Evolutionary conservation across 1,140 invertebrate species (phyloP), one percentile per base, ranked within the genome.

Genomic region (Chionoecetes opilio): DNA sequence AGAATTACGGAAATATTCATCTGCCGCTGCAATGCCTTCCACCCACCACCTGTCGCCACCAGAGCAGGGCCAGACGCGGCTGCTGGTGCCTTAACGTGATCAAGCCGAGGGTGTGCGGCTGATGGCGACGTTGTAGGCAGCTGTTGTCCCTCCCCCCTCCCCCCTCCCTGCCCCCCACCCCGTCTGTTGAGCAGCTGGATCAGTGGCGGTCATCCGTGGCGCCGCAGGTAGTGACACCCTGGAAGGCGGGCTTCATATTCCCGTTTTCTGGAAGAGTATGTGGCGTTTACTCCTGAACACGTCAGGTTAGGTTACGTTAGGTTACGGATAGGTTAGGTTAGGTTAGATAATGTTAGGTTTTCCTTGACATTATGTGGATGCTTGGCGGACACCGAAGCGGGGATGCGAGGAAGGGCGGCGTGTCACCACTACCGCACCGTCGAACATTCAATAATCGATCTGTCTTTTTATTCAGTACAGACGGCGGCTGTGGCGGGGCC

Each of bases 381-480:
- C 26, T 75, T 75, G 63, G 63, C 46, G 63, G n/a, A 75, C 63
- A 75, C 63, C 21, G 63, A 1, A 75, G 63, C 26, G 21, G n/a
- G 63, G 63, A n/a, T n/a, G 26, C 26, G 21, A 75, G n/a, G 63
- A 75, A 75, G 63, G n/a, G 21, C 63, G 6, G 63, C 6, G 21
- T n/a, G 63, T 75, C 63, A 75, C n/a, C n/a, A 75, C 2, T 53
- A 9, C 21, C 21, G 63, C 26, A 5, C 21, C 26, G 21, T 26
- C 26, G 63, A 75, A n/a, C n/a, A 75, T n/a, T 75, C 63, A n/a
- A 75, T 75, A 75, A 75, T 75, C 63, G 63, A 75, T 75, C n/a
- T n/a, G 63, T 75, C 63, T 75, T 75, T 75, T 75, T 75, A 75
- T 75, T 75, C 63, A 75, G 63, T n/a, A 75, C n/a, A 75, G 63